These are phyloP conservation scores for Pseudococcus jackbeardsleyi DNA, from an alignment of 2,888 invertebrate species.

Conservation along the genomic window DNA sequence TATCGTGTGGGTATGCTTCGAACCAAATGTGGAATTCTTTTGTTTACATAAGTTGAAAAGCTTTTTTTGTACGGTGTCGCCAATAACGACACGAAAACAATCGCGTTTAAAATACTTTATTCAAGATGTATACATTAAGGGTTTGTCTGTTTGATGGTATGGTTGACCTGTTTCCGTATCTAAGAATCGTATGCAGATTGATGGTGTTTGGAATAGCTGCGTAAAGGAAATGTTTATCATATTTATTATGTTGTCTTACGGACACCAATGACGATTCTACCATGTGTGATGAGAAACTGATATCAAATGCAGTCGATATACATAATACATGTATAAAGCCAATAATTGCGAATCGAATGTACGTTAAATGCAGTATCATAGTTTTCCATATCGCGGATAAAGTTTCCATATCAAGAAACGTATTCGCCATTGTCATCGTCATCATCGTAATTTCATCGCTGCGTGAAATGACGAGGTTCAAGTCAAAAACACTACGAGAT, in stretches of 20 bases:
- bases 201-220: neutral
- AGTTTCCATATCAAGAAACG: too few relatives aligned
- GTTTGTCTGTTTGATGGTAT: neutral
- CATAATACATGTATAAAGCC: too few relatives aligned
- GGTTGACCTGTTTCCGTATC: neutral
- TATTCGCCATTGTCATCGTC: too few relatives aligned
- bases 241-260: neutral
- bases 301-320: too few relatives aligned
- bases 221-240: neutral
- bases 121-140: neutral
- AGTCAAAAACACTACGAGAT: neutral
- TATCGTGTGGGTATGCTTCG: neutral
- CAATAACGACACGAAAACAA: neutral
- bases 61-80: neutral
- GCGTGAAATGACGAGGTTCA: neutral
- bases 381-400: too few relatives aligned
- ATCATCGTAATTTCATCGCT: neutral
- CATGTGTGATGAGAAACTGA: too few relatives aligned
- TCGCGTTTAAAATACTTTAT: slow-evolving; percentile 14
- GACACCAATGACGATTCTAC: neutral
- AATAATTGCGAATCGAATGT: too few relatives aligned
- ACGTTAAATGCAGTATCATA: too few relatives aligned
- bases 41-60: slow-evolving; percentile 45
- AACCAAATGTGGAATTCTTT: slow-evolving; percentile 14
- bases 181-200: neutral